A percentile compares a stretch with the other conserved stretches of the same genome.
These are phyloP conservation scores for Trichomalopsis sarcophagae DNA, from an alignment of 1,140 invertebrate species.

Conservation along the genomic window DNA sequence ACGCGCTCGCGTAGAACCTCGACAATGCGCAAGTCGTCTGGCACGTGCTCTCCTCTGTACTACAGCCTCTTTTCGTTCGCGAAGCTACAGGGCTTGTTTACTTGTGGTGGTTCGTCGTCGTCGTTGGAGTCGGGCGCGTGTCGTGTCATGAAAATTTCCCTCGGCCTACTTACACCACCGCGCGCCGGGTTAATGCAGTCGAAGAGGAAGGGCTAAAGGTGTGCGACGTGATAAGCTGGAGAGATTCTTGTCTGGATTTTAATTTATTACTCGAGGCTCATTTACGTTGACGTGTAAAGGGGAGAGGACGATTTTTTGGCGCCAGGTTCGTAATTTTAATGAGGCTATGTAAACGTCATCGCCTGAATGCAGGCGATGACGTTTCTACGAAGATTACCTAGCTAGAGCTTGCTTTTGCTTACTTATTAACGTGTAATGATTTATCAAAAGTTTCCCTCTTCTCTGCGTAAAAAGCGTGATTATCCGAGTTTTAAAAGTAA, in stretches of 20 bases:
- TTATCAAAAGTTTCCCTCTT: neutral
- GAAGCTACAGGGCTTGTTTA: neutral
- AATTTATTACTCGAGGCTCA: neutral
- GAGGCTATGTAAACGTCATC: too few species aligned
- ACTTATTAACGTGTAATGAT: neutral
- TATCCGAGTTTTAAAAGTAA: neutral
- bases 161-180: neutral
- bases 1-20: neutral
- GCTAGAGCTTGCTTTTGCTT: too few species aligned
- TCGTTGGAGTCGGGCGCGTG: neutral
- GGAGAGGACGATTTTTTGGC: neutral
- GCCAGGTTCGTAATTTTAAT: neutral
- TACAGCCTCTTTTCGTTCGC: neutral
- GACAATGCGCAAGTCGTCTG: conserved; percentile 4
- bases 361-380: too few species aligned
- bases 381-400: too few species aligned
- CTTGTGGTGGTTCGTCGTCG: neutral
- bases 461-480: neutral
- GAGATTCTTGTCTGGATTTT: neutral
- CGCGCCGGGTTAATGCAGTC: neutral
- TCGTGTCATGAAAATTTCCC: neutral
- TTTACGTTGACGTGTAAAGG: neutral
- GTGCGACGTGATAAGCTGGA: neutral
- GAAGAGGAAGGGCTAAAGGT: neutral
- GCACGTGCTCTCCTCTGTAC: neutral